phyloP scores from a whole-genome alignment of 2,888 invertebrate species.

The Pheosia gnoma region DNA sequence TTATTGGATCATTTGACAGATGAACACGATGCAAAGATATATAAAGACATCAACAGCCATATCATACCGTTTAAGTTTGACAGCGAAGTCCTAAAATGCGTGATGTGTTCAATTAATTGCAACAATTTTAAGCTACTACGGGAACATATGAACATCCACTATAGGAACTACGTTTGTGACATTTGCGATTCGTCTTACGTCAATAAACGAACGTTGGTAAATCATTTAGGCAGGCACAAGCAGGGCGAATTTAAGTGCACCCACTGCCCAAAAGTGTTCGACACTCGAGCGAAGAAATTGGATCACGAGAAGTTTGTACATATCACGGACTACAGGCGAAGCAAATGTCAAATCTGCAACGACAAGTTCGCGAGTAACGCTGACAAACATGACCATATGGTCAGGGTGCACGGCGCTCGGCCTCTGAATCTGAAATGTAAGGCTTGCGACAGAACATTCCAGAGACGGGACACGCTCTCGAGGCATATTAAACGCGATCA shows the following conservation, averaged over 20 bases:
- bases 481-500: slow-evolving; percentile 28
- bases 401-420: slow-evolving; percentile 23
- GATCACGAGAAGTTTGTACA: not conserved
- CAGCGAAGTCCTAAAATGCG: not conserved
- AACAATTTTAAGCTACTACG: slow-evolving; percentile 4
- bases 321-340: not conserved
- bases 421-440: slow-evolving; percentile 19
- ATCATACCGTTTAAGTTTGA: slow-evolving; percentile 8
- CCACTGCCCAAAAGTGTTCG: not conserved
- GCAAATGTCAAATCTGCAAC: not conserved
- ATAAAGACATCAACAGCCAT: slow-evolving; percentile 5
- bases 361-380: slow-evolving; percentile 10
- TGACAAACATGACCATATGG: slow-evolving; percentile 27
- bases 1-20: slow-evolving; percentile 20
- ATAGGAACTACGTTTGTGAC: slow-evolving; percentile 10
- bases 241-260: not conserved
- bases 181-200: slow-evolving; percentile 43
- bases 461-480: slow-evolving; percentile 13
- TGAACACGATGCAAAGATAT: not conserved
- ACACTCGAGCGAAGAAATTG: not conserved
- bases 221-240: not conserved
- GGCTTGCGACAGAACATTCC: slow-evolving; percentile 36
- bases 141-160: slow-evolving; percentile 15
- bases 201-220: not conserved
- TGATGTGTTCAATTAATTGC: not conserved